Evolutionary conservation across 1,140 invertebrate species (phyloP).

Genomic region (Aphelinus atriplicis): DNA sequence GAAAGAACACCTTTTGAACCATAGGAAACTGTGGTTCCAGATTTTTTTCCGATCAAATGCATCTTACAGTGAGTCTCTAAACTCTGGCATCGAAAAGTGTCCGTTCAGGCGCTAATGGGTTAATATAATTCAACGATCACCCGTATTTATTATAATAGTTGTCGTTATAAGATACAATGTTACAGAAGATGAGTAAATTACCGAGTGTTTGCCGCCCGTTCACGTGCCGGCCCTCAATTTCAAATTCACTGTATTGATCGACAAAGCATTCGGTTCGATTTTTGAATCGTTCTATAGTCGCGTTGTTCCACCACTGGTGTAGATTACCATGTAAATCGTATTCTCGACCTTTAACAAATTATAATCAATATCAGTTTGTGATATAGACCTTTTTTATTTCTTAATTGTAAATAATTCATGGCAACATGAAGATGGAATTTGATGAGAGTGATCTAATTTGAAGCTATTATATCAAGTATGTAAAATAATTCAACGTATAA

Average conservation of each 20-base stretch:
- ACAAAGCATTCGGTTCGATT: constrained; percentile 89
- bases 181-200: constrained; percentile 51
- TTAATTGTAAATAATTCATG: too few species aligned
- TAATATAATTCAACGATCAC: too few species aligned
- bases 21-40: too few species aligned
- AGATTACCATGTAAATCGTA: constrained; percentile 83
- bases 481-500: too few species aligned
- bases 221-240: constrained; percentile 68
- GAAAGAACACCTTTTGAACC: too few species aligned
- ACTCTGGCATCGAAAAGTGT: too few species aligned
- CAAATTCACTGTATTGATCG: constrained; percentile 84
- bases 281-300: constrained; percentile 90
- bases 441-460: too few species aligned
- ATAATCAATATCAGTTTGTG: neutral
- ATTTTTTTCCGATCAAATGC: too few species aligned
- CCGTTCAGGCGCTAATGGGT: too few species aligned
- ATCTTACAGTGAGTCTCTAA: too few species aligned
- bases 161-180: neutral
- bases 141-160: neutral
- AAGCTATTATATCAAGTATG: too few species aligned
- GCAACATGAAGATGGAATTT: too few species aligned
- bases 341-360: constrained; percentile 67
- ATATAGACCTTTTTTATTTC: neutral
- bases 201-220: constrained; percentile 75
- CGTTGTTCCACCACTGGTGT: constrained; percentile 97